Base-by-base conservation (phyloP, 2,888 invertebrate species). In the Polyommatus iphigenia region DNA sequence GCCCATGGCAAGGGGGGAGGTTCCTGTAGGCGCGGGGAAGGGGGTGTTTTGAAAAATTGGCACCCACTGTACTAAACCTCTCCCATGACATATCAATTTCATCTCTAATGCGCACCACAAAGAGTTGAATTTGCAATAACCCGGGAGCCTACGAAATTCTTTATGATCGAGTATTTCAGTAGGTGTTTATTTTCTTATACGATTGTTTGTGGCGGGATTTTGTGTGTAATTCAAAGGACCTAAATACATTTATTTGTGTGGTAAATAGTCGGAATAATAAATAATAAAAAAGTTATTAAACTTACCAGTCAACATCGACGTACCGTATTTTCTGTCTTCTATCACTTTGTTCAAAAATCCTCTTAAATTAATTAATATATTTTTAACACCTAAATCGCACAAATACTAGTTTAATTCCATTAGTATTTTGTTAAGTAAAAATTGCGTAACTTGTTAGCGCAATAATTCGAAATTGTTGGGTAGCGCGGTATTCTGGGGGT, bases 11-110 rank as follows among this genome's bases (percentile, higher is more conserved):
- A 90, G 88, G 87, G 89, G 88, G 90, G 89, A 86, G 86, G 71
- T 62, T 90, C 91, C 90, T 89, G 88, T 87, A 81, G 84, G 85
- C 46, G 83, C 84, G 87, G 90, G 84, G 85, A 29, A 83, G 85
- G 88, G 88, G 88, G 88, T 91, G 92, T 92, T 93, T 92, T 93
- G 92, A 93, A 93, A 94, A 94, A 94, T 93, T 92, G 93, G 91
- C 93, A 91, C 90, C 92, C 87, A 84, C 84, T 85, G 83, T 83
- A 82, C 85, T 86, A 86, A 87, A 86, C 84, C 85, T 86, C 85
- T 83, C 83, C 73, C 77, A 80, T 81, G 80, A 79, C 80, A 81
- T 78, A 79, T 80, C 71, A 81, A 80, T 79, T 78, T 81, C 77
- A 80, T 80, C 81, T 80, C 80, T 82, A 82, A 76, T 36, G 8